phyloP scores from a whole-genome alignment of 2,113 vertebrate genomes.

The Ahaetulla prasina region DNA sequence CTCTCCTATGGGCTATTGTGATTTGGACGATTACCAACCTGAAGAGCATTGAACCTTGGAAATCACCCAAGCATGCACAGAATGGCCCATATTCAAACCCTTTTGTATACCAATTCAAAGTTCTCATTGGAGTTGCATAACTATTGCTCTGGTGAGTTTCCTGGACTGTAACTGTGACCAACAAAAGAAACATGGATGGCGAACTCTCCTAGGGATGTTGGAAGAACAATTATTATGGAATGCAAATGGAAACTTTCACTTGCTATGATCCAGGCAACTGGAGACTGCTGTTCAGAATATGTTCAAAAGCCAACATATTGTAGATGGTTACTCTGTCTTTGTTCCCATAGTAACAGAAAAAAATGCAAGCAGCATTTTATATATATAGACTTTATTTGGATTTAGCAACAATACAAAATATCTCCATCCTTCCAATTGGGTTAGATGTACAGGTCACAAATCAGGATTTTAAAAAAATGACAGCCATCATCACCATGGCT shows the following conservation, averaged over 20 bases:
- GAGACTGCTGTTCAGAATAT: background rate
- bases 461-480: background rate
- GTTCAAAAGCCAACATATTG: background rate
- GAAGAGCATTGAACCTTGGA: background rate
- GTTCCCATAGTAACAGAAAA: background rate
- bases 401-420: background rate
- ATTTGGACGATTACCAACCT: background rate
- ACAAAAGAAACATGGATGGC: background rate
- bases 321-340: background rate
- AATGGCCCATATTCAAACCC: background rate
- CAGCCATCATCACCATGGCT: background rate
- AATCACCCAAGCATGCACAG: background rate
- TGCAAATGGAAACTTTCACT: background rate
- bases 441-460: background rate
- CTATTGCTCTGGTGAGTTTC: background rate
- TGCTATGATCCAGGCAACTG: background rate
- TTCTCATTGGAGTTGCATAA: background rate
- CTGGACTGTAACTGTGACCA: background rate
- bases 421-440: background rate
- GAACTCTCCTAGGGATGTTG: background rate
- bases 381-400: background rate
- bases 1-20: background rate
- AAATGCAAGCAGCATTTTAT: background rate
- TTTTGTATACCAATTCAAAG: background rate
- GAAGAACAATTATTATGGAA: background rate